Evolutionary conservation across 2,113 vertebrate species (phyloP).

Genomic region (Syrmaticus mikado): DNA sequence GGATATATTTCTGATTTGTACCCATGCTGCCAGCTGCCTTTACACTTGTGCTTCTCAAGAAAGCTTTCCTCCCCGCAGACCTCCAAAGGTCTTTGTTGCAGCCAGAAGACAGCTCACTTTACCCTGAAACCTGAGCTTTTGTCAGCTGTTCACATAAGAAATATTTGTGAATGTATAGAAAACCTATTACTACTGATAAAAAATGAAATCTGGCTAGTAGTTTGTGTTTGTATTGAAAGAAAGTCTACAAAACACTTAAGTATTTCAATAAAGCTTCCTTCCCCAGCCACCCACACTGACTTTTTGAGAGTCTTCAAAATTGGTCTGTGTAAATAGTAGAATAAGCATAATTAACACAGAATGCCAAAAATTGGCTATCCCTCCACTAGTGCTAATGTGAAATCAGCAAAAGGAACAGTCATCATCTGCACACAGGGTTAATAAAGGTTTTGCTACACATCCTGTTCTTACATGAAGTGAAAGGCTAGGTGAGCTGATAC

Average conservation of each 20-base stretch:
- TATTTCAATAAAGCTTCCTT: constrained; percentile 9
- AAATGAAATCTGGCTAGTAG: constrained; percentile 23
- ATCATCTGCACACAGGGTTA: background rate
- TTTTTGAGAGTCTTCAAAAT: constrained; percentile 23
- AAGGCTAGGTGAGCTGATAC: accelerated
- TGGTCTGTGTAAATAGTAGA: background rate
- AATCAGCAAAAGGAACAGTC: constrained; percentile 11
- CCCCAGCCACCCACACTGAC: background rate
- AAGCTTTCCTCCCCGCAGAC: background rate
- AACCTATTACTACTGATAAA: constrained; percentile 55
- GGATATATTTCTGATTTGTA: constrained; percentile 44
- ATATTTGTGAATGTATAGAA: constrained; percentile 75
- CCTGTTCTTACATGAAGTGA: background rate
- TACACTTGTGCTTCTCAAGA: constrained; percentile 58
- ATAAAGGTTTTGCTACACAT: background rate
- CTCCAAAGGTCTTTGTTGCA: constrained; percentile 59
- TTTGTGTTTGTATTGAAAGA: constrained; percentile 43
- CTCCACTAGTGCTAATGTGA: background rate
- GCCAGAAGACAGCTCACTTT: constrained; percentile 77
- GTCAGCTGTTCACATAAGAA: constrained; percentile 81
- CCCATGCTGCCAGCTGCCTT: constrained; percentile 78
- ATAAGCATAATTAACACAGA: constrained; percentile 25
- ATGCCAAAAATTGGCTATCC: background rate
- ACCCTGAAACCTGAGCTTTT: constrained; percentile 73
- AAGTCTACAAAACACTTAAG: constrained; percentile 18